phyloP scores from a whole-genome alignment of 2,113 vertebrate species.

The Ancistrus triradiatus region DNA sequence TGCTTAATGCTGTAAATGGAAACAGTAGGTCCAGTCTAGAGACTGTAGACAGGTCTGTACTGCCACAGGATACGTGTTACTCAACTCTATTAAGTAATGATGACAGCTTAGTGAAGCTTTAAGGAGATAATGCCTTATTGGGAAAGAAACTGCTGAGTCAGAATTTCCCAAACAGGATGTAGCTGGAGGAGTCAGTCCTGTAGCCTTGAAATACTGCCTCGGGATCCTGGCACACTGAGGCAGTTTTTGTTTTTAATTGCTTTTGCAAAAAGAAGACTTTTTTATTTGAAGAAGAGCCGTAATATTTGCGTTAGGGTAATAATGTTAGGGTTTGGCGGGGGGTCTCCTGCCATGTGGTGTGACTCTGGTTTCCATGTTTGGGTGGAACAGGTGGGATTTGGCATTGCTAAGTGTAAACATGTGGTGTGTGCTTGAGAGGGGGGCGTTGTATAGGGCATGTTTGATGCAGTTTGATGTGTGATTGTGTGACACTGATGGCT shows the following conservation, averaged over 20 bases:
- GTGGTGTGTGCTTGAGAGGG: background rate
- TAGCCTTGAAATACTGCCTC: constrained; percentile 13
- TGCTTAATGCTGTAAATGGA: no score
- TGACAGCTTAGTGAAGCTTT: no score
- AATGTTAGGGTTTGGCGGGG: no score
- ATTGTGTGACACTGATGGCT: no score
- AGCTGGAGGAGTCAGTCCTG: constrained; percentile 3
- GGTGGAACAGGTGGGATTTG: constrained; percentile 22
- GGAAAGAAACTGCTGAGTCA: constrained; percentile 17
- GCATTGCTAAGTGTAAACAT: background rate
- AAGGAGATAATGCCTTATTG: no score
- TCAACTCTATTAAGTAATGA: background rate
- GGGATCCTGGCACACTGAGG: constrained; percentile 9
- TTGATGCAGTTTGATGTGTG: background rate
- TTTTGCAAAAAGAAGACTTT: no score
- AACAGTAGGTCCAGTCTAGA: no score
- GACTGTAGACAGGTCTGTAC: no score
- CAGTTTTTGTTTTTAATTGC: no score
- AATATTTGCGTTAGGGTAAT: no score
- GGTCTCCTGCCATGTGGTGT: background rate
- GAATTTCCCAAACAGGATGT: constrained; percentile 26
- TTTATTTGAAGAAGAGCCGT: no score
- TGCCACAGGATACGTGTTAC: no score
- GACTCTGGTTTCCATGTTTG: constrained; percentile 24
- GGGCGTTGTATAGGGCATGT: constrained; percentile 6